Conservation (phyloP, 2,888 invertebrate genomes). For the Emmelina monodactyla region DNA sequence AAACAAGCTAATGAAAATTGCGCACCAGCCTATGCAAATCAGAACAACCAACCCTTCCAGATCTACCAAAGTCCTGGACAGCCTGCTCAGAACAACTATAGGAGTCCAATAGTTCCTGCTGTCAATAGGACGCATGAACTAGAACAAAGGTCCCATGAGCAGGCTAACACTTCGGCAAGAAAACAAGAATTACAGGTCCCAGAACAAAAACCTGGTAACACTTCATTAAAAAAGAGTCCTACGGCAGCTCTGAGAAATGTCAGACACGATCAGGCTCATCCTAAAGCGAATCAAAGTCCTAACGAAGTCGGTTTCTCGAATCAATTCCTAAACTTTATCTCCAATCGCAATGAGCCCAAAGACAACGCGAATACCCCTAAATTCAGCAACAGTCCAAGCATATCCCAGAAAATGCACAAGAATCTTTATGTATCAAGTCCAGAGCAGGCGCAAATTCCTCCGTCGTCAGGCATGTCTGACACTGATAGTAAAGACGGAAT, state of each 20-base stretch:
- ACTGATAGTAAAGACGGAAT: slow-evolving; percentile 58
- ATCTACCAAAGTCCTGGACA: slow-evolving; percentile 51
- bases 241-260: slow-evolving; percentile 49
- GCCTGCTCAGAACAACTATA: slow-evolving; percentile 29
- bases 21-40: slow-evolving; percentile 27
- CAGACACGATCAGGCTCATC: slow-evolving; percentile 51
- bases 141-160: slow-evolving; percentile 29
- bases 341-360: slow-evolving; percentile 60
- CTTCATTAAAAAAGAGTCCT: slow-evolving; percentile 36
- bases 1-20: slow-evolving; percentile 34
- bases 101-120: slow-evolving; percentile 25
- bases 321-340: slow-evolving; percentile 55
- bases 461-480: slow-evolving; percentile 56
- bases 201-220: slow-evolving; percentile 34
- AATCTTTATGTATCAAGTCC: slow-evolving; percentile 61
- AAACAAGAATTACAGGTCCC: slow-evolving; percentile 24
- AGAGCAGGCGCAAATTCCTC: slow-evolving; percentile 58
- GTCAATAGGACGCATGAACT: slow-evolving; percentile 25
- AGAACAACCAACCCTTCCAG: slow-evolving; percentile 40
- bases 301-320: slow-evolving; percentile 57
- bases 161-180: slow-evolving; percentile 18
- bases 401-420: slow-evolving; percentile 61
- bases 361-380: slow-evolving; percentile 63
- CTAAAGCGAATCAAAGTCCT: slow-evolving; percentile 45
- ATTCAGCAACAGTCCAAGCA: slow-evolving; percentile 57